Conservation (phyloP, 2,797 vertebrate genomes). For the Clarias platycephalus region DNA sequence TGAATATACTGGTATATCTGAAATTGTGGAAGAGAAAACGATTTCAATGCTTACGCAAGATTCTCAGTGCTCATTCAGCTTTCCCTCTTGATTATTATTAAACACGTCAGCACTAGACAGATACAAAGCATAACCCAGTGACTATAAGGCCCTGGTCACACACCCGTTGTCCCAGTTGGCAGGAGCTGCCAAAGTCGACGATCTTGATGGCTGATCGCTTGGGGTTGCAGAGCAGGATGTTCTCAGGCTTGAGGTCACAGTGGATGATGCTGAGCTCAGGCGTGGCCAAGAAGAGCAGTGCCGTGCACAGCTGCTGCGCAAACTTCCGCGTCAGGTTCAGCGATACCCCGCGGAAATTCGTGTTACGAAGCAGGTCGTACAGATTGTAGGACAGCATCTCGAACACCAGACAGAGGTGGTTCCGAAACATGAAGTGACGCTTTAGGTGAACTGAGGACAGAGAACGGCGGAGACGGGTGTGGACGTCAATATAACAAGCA, state of each 20-base stretch:
- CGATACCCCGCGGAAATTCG: constrained; percentile 99
- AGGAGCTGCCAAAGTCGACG: constrained; percentile 98
- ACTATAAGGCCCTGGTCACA: background rate
- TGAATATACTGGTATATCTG: constrained; percentile 95
- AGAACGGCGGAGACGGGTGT: background rate
- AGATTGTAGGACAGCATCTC: constrained; percentile 99
- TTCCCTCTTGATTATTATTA: background rate
- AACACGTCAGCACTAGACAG: background rate
- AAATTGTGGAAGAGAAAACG: constrained; percentile 43
- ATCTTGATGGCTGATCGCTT: constrained; percentile 99
- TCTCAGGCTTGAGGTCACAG: constrained; percentile 99
- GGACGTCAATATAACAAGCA: background rate
- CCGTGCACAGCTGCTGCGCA: constrained; percentile 98
- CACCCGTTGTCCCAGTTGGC: constrained; percentile 83
- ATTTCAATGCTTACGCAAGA: background rate
- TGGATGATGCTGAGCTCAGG: constrained; percentile 99
- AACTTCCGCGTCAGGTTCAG: constrained; percentile 98
- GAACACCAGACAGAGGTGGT: constrained; percentile 99
- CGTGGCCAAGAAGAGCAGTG: constrained; percentile 97
- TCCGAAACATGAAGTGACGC: constrained; percentile 99
- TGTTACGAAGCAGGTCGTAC: constrained; percentile 96
- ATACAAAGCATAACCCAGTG: background rate
- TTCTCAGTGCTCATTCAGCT: background rate
- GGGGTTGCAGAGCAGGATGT: constrained; percentile 98
- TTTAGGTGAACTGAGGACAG: constrained; percentile 90